A percentile compares a stretch with the other conserved stretches of the same genome.
phyloP scores from a whole-genome alignment of 2,797 vertebrate genomes.

The Girardinus metallicus region DNA sequence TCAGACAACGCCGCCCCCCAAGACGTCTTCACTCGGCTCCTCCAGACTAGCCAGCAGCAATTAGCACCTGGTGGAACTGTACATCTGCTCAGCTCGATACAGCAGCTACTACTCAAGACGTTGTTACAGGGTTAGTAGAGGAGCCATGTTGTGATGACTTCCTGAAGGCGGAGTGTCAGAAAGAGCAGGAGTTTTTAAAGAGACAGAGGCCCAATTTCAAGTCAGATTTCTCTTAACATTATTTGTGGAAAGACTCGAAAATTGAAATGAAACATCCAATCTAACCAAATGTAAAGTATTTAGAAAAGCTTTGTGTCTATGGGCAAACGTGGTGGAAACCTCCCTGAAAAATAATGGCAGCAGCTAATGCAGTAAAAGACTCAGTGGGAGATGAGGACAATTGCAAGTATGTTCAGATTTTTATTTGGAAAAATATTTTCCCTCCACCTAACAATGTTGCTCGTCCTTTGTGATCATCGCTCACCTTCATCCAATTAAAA shows the following conservation, averaged over 20 bases:
- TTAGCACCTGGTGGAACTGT: too few species aligned
- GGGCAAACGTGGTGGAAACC: background rate
- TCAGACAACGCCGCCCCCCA: too few species aligned
- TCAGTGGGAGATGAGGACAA: background rate
- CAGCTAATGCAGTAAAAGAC: background rate
- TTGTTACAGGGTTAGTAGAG: too few species aligned
- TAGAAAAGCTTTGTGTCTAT: background rate
- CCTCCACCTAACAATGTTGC: too few species aligned
- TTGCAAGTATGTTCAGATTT: background rate
- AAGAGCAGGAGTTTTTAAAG: too few species aligned
- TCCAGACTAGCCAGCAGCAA: too few species aligned
- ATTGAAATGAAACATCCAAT: background rate
- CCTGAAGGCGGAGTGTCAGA: too few species aligned
- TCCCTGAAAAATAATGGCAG: background rate
- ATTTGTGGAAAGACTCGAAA: background rate
- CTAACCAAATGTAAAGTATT: background rate
- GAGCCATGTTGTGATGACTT: too few species aligned
- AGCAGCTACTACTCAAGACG: too few species aligned
- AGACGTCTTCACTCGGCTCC: too few species aligned
- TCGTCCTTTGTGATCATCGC: background rate
- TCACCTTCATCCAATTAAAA: background rate
- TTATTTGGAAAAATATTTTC: background rate
- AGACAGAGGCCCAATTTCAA: too few species aligned
- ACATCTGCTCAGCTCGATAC: too few species aligned
- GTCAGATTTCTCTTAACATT: background rate